Evolutionary conservation across 2,113 vertebrate genomes (phyloP).

Genomic region (Petrocephalus zakoni): DNA sequence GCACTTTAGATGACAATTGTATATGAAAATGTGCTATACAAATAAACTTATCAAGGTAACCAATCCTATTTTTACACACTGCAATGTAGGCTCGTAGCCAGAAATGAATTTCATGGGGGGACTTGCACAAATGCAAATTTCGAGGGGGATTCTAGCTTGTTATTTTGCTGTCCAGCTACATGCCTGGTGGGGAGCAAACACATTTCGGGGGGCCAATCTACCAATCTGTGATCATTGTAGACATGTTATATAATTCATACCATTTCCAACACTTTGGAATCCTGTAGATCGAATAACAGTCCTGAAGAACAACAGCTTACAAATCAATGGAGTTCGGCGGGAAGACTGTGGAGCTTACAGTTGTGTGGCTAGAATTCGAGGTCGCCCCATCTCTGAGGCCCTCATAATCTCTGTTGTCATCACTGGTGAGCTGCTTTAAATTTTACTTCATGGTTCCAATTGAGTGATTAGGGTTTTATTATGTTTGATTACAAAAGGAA

Average conservation of each 20-base stretch:
- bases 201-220: not conserved
- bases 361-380: slow-evolving; percentile 53
- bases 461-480: not conserved
- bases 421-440: slow-evolving; percentile 46
- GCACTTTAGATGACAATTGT: not conserved
- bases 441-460: not conserved
- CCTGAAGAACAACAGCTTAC: slow-evolving; percentile 36
- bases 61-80: not conserved
- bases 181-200: not conserved
- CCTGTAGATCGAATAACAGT: slow-evolving; percentile 25
- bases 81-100: not conserved
- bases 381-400: not conserved
- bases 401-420: slow-evolving; percentile 52
- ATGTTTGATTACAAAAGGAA: not conserved
- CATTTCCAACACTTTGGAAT: not conserved
- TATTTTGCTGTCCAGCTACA: not conserved
- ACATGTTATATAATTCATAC: not conserved
- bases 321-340: slow-evolving; percentile 42
- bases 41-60: not conserved
- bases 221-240: not conserved
- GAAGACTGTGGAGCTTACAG: slow-evolving; percentile 51
- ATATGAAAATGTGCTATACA: not conserved
- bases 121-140: not conserved
- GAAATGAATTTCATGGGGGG: not conserved
- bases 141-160: not conserved